Base-by-base conservation (phyloP, 2,113 vertebrate genomes). In the Pyxicephalus adspersus region DNA sequence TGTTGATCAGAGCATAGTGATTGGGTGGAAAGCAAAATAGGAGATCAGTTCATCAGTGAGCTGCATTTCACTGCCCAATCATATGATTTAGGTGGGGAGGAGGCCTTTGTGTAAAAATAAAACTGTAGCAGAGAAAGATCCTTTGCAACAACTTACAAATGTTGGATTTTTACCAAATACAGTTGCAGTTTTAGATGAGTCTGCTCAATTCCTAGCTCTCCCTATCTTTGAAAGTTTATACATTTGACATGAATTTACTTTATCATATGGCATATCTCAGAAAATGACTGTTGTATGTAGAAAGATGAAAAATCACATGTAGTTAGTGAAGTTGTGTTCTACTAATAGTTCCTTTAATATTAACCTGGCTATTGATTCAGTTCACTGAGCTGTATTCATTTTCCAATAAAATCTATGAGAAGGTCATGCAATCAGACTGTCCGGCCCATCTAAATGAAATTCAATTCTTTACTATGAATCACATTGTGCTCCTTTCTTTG, bases 331-430 rank as follows among this genome's bases (percentile, higher is more conserved):
- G 64, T 54, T 34, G 63, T 66, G 25, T 55, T 29, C 38, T 28
- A 22, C 64, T 78, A 78, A 78, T 65, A 26, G 20, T 45, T 26
- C 57, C 64, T 57, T 78, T 67, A 57, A 67, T 66, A 67, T 67
- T 55, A 58, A 67, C 28, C 19, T 13, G 15, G 31, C 15, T 66
- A 66, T 78, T 55, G 64, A 78, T 67, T 66, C 20, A 5, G 25
- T 66, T 22, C 18, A 25, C 20, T 15, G n/a, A 65, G 61, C 23
- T 31, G 64, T 51, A 52, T 51, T 16, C 54, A 28, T 72, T 72
- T 22, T 31, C 52, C 52, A 58, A 52, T 77, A 77, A 65, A 77
- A 77, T 77, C 63, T 34, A 78, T 78, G 38, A 22, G 26, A 31
- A 52, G n/a, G 51, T 29, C 5, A 3, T 52, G 22, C 7, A 25